Conservation (phyloP, 2,797 vertebrate species). For the Semotilus atromaculatus region DNA sequence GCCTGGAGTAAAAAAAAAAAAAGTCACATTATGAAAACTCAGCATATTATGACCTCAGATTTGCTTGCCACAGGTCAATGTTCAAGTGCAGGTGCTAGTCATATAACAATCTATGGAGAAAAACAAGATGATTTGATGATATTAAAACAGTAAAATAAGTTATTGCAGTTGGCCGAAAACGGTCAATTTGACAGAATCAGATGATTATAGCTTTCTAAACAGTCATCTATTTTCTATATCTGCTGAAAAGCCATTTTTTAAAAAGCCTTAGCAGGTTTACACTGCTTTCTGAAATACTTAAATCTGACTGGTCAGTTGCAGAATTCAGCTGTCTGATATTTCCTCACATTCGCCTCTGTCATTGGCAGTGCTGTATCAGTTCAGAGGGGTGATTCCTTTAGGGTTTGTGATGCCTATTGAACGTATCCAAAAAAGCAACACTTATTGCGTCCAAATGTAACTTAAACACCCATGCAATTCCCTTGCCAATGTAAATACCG, state of each 20-base stretch:
- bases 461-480: background rate
- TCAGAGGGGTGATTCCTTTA: background rate
- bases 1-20: slow-evolving; percentile 21
- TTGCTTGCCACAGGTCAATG: slow-evolving; percentile 44
- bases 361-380: background rate
- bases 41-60: background rate
- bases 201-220: background rate
- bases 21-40: slow-evolving; percentile 31
- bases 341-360: background rate
- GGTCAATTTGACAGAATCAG: background rate
- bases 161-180: background rate
- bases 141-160: background rate
- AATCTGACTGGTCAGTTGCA: background rate
- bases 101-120: slow-evolving; percentile 37
- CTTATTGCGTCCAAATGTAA: background rate
- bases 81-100: slow-evolving; percentile 41
- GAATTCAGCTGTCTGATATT: background rate
- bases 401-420: background rate
- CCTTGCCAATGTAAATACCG: background rate
- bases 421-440: background rate
- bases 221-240: background rate
- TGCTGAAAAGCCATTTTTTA: background rate
- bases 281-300: background rate
- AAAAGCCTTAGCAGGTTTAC: background rate
- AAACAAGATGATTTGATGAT: background rate